Percentiles rank a stretch among this genome's conserved stretches.
phyloP scores from a whole-genome alignment of 2,113 vertebrate species.

The Cinclus cinclus region DNA sequence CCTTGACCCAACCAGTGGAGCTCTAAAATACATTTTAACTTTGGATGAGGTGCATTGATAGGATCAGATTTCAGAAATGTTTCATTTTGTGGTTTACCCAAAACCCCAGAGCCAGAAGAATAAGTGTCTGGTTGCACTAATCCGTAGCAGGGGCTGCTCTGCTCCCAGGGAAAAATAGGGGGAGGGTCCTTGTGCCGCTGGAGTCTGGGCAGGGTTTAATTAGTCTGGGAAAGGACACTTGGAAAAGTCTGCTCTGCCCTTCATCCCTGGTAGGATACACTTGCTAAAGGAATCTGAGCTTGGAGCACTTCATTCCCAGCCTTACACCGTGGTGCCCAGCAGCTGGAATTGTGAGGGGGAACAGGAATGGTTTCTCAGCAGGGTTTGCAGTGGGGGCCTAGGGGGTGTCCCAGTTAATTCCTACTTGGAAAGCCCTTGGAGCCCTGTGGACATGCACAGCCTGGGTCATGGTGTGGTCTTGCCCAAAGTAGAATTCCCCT shows the following conservation, averaged over 20 bases:
- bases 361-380: neutral
- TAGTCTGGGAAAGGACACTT: neutral
- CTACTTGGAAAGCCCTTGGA: accelerated
- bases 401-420: neutral
- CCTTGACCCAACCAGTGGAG: neutral
- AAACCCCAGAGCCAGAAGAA: neutral
- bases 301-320: neutral
- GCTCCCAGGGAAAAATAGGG: accelerated
- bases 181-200: neutral
- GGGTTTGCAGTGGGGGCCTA: neutral
- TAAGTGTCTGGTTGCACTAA: neutral
- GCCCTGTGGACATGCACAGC: neutral
- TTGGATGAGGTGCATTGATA: neutral
- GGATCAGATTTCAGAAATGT: neutral
- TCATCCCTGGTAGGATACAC: accelerated
- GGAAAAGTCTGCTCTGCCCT: neutral
- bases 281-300: neutral
- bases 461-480: accelerated
- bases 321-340: accelerated
- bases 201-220: neutral
- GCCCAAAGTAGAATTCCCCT: neutral
- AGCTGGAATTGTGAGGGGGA: neutral
- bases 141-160: neutral
- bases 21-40: neutral
- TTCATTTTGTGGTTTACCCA: neutral